These are phyloP conservation scores for Alces alces DNA, from an alignment of 2,113 vertebrate species.

Conservation along the genomic window DNA sequence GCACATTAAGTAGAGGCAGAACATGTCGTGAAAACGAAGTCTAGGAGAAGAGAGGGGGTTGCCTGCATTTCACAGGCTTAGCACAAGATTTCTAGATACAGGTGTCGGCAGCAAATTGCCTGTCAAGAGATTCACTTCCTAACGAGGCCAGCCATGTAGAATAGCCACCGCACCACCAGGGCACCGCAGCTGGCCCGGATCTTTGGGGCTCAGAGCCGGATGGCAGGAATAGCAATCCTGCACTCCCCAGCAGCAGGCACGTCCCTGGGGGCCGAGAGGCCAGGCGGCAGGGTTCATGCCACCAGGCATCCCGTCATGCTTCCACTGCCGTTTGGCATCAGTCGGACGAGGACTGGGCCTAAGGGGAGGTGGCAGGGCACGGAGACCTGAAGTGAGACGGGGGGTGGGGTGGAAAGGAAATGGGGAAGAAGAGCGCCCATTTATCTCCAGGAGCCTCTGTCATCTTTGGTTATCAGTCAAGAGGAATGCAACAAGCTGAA, in stretches of 20 bases:
- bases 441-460: constrained; percentile 16
- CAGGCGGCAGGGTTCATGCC: constrained; percentile 12
- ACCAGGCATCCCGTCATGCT: neutral
- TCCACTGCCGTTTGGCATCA: constrained; percentile 8
- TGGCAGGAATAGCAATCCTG: constrained; percentile 30
- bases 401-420: neutral
- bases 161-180: neutral
- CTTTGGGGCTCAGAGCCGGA: neutral
- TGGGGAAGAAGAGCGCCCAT: neutral
- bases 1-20: neutral
- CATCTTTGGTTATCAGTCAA: constrained; percentile 6
- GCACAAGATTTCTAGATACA: constrained; percentile 16
- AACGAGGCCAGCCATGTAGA: constrained; percentile 52
- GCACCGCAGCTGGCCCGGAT: neutral
- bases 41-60: neutral
- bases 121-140: constrained; percentile 56
- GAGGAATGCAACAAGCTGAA: neutral
- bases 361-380: neutral
- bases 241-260: neutral
- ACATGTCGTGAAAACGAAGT: neutral
- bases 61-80: neutral
- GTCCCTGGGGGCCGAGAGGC: neutral
- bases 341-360: neutral
- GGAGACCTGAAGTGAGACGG: neutral
- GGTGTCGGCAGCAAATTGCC: constrained; percentile 50